Conservation (phyloP, 2,888 invertebrate species). For the Cheilosia variabilis region DNA sequence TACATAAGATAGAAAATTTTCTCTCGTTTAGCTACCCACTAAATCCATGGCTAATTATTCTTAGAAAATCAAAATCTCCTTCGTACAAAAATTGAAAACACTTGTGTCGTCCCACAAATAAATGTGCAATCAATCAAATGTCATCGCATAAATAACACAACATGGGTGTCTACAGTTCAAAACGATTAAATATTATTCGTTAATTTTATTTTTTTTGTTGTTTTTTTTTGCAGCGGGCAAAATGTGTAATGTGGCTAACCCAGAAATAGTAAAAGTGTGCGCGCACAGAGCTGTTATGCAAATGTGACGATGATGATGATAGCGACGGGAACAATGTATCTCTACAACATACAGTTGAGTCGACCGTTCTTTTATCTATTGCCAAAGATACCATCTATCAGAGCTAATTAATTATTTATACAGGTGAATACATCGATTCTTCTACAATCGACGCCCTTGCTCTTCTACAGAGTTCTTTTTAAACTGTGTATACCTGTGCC, state of each 20-base stretch:
- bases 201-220: not conserved
- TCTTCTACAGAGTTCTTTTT: too few relatives aligned
- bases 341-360: not conserved
- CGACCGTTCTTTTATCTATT: constrained; percentile 54
- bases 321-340: constrained; percentile 24
- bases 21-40: constrained; percentile 15
- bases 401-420: constrained; percentile 60
- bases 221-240: not conserved
- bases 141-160: constrained; percentile 66
- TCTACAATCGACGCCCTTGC: constrained; percentile 1
- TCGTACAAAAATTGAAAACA: constrained; percentile 6
- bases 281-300: constrained; percentile 37
- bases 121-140: constrained; percentile 68
- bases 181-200: constrained; percentile 55
- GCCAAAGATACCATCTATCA: constrained; percentile 57
- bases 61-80: constrained; percentile 23
- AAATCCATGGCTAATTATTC: constrained; percentile 52
- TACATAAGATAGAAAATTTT: constrained; percentile 19
- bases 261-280: constrained; percentile 9
- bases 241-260: constrained; percentile 11
- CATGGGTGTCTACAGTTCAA: constrained; percentile 54
- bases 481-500: not conserved
- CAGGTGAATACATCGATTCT: constrained; percentile 49
- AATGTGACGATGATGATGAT: constrained; percentile 26
- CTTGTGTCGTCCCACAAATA: constrained; percentile 56